Conservation (phyloP, 2,888 invertebrate species). For the Morpho deidamia region DNA sequence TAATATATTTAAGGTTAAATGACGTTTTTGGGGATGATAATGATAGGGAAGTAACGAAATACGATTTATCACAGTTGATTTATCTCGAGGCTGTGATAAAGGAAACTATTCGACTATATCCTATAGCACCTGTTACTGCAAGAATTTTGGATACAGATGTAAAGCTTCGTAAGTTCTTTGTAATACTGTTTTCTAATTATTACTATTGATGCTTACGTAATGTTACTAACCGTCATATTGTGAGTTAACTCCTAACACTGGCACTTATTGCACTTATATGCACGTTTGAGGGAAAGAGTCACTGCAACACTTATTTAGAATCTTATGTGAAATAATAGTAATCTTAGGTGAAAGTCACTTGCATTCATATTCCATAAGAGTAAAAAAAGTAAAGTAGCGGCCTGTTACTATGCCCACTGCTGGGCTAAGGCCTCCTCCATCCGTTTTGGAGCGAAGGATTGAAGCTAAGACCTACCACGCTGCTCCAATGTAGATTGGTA, state of each 20-base stretch:
- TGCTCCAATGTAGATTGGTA: no score
- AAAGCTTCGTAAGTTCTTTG: conserved; percentile 42
- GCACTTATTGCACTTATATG: no score
- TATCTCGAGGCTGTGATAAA: conserved; percentile 57
- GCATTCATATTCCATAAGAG: no score
- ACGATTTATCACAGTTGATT: conserved; percentile 44
- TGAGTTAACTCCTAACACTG: no score
- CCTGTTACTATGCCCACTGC: no score
- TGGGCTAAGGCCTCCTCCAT: no score
- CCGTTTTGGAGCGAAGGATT: no score
- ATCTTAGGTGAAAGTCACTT: no score
- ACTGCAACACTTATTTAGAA: neutral
- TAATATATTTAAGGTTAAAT: conserved; percentile 33
- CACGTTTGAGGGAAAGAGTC: no score
- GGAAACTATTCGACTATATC: conserved; percentile 51
- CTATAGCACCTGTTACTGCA: conserved; percentile 47
- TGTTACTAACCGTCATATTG: no score
- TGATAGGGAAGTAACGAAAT: conserved; percentile 48
- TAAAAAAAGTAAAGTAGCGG: no score
- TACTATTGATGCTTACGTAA: neutral
- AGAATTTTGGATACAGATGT: conserved; percentile 46
- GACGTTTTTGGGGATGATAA: conserved; percentile 43
- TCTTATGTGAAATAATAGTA: neutral
- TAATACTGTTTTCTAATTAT: neutral
- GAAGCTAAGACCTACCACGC: no score